Evolutionary conservation across 2,888 invertebrate genomes (phyloP).

Genomic region (Scaptodrosophila latifasciaeformis): DNA sequence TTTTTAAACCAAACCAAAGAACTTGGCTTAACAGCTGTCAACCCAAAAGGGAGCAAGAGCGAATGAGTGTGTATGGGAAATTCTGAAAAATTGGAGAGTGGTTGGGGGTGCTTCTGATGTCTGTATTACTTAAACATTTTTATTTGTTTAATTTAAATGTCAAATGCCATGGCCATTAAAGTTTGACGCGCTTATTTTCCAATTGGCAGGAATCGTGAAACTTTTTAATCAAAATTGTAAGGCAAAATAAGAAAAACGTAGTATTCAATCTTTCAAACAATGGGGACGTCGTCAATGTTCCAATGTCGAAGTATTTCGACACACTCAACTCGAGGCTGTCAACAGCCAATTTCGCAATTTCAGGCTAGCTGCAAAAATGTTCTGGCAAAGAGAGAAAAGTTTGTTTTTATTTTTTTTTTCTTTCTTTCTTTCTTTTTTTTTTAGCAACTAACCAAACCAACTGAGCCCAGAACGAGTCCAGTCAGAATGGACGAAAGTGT

Average conservation of each 20-base stretch:
- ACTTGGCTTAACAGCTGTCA: slow-evolving; percentile 35
- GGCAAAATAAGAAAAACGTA: slow-evolving; percentile 54
- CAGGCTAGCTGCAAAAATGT: slow-evolving; percentile 22
- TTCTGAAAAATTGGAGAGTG: neutral
- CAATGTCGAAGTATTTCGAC: slow-evolving; percentile 62
- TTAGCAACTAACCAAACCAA: too few species aligned
- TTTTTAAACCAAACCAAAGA: too few species aligned
- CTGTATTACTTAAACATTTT: neutral
- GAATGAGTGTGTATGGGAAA: slow-evolving; percentile 9
- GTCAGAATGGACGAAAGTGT: neutral
- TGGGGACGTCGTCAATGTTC: too few species aligned
- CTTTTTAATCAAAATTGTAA: slow-evolving; percentile 60
- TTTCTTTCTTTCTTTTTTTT: too few species aligned
- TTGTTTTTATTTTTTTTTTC: too few species aligned
- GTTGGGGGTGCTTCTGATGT: neutral
- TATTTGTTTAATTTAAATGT: slow-evolving; percentile 20
- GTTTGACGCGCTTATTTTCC: neutral
- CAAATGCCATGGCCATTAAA: slow-evolving; percentile 6
- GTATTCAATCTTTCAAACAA: slow-evolving; percentile 58
- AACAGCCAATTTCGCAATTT: slow-evolving; percentile 60
- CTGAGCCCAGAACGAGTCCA: too few species aligned
- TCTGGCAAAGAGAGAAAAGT: neutral
- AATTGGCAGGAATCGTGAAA: slow-evolving; percentile 25
- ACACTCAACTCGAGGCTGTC: slow-evolving; percentile 58
- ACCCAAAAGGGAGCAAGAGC: neutral